phyloP scores from a whole-genome alignment of 2,888 invertebrate species.

The Leucoptera coffeella region DNA sequence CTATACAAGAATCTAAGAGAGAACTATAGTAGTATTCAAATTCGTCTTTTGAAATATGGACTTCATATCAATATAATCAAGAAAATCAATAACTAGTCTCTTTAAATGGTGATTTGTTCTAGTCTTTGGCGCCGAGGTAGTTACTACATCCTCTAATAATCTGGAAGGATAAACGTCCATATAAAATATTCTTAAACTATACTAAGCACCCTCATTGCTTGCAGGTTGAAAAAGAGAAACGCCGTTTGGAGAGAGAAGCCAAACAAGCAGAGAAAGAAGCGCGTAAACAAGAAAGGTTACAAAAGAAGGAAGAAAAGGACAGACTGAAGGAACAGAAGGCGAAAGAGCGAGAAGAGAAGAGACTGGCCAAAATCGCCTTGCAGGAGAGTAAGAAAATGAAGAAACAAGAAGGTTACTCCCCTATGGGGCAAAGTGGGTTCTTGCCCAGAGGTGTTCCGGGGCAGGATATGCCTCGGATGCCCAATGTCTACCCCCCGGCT shows the following conservation, averaged over 20 bases:
- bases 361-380: constrained; percentile 26
- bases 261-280: constrained; percentile 44
- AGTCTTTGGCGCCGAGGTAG: constrained; percentile 1
- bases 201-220: too few relatives aligned
- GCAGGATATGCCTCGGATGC: constrained; percentile 10
- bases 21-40: too few relatives aligned
- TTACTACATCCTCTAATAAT: too few relatives aligned
- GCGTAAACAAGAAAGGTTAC: constrained; percentile 32
- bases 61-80: too few relatives aligned
- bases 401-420: constrained; percentile 26
- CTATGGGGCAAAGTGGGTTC: too few relatives aligned
- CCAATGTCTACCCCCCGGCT: constrained; percentile 8
- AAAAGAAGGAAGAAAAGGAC: constrained; percentile 43
- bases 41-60: too few relatives aligned
- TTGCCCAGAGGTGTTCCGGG: constrained; percentile 13
- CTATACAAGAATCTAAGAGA: too few relatives aligned
- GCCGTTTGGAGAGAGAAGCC: constrained; percentile 46
- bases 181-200: neutral
- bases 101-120: too few relatives aligned
- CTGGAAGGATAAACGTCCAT: too few relatives aligned
- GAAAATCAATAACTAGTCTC: too few relatives aligned
- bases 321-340: constrained; percentile 37
- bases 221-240: constrained; percentile 48
- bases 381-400: constrained; percentile 36
- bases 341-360: constrained; percentile 42